phyloP scores from a whole-genome alignment of 30 jellyfish, hydroid and myxozoan genomes.

The Aurelia sp. region DNA sequence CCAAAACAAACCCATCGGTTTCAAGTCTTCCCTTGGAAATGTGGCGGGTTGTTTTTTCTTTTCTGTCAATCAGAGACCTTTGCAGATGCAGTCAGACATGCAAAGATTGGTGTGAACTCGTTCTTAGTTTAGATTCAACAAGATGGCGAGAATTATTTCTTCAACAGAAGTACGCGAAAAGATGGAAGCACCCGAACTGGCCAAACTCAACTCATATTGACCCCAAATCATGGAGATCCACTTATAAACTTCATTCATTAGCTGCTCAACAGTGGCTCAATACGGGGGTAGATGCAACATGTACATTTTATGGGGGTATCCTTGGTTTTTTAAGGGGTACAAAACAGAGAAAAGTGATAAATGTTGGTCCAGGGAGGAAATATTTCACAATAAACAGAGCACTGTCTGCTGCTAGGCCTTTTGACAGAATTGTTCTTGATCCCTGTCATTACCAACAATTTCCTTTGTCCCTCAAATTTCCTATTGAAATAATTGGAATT shows the following conservation, averaged over 20 bases:
- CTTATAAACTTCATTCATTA: constrained; percentile 62
- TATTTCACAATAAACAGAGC: constrained; percentile 81
- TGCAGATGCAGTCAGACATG: constrained; percentile 86
- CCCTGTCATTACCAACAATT: constrained; percentile 86
- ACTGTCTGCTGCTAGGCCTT: constrained; percentile 81
- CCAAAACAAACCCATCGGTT: too few species aligned
- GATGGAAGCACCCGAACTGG: constrained; percentile 97
- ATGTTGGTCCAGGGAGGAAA: constrained; percentile 84
- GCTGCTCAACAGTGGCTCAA: constrained; percentile 81
- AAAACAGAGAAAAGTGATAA: constrained; percentile 61
- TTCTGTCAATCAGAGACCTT: constrained; percentile 70
- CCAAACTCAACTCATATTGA: constrained; percentile 72
- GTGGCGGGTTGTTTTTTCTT: constrained; percentile 90
- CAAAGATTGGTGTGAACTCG: constrained; percentile 80
- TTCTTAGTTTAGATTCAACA: constrained; percentile 85
- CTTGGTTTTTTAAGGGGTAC: constrained; percentile 53
- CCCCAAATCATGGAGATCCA: constrained; percentile 79
- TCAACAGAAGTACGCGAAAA: constrained; percentile 61
- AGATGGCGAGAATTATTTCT: constrained; percentile 88
- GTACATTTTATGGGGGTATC: constrained; percentile 70
- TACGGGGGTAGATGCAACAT: constrained; percentile 55
- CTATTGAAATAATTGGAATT: constrained; percentile 83
- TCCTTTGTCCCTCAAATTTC: constrained; percentile 75
- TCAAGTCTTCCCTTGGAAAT: constrained; percentile 74
- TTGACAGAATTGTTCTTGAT: constrained; percentile 65